Evolutionary conservation across 2,888 invertebrate species (phyloP).

Genomic region (Plebejus melissa): DNA sequence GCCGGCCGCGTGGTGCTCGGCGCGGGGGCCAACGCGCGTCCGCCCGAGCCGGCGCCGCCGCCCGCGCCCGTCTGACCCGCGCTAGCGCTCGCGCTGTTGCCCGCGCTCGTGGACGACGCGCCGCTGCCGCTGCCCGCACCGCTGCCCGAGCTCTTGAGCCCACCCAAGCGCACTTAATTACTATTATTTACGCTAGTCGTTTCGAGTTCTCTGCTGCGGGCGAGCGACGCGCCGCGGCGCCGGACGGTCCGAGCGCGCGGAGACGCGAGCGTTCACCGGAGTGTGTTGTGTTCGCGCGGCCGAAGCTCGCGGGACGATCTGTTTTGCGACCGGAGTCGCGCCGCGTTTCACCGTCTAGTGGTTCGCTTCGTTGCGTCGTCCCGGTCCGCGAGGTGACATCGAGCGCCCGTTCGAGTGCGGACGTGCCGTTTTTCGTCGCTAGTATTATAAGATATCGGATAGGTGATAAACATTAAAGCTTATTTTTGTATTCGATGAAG

Average conservation of each 20-base stretch:
- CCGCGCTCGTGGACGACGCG: constrained; percentile 72
- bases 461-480: constrained; percentile 75
- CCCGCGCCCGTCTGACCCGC: constrained; percentile 82
- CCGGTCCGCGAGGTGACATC: constrained; percentile 55
- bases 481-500: constrained; percentile 77
- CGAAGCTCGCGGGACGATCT: constrained; percentile 72
- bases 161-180: constrained; percentile 70
- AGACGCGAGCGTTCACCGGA: constrained; percentile 64
- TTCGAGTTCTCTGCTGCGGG: constrained; percentile 57
- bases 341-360: constrained; percentile 57
- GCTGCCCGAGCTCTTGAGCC: constrained; percentile 75
- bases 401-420: constrained; percentile 59
- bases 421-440: constrained; percentile 69
- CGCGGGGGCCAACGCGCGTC: constrained; percentile 92
- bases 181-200: constrained; percentile 64
- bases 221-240: constrained; percentile 52
- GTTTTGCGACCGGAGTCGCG: constrained; percentile 71
- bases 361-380: constrained; percentile 54
- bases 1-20: constrained; percentile 94
- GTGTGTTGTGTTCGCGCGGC: constrained; percentile 73
- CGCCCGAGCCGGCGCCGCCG: constrained; percentile 89
- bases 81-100: constrained; percentile 77
- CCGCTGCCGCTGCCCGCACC: constrained; percentile 75
- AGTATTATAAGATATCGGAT: constrained; percentile 72
- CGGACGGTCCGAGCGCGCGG: constrained; percentile 61